Percentiles rank a stretch among this genome's conserved stretches.
phyloP scores from a whole-genome alignment of 2,888 invertebrate genomes.

The Protonemura montana region DNA sequence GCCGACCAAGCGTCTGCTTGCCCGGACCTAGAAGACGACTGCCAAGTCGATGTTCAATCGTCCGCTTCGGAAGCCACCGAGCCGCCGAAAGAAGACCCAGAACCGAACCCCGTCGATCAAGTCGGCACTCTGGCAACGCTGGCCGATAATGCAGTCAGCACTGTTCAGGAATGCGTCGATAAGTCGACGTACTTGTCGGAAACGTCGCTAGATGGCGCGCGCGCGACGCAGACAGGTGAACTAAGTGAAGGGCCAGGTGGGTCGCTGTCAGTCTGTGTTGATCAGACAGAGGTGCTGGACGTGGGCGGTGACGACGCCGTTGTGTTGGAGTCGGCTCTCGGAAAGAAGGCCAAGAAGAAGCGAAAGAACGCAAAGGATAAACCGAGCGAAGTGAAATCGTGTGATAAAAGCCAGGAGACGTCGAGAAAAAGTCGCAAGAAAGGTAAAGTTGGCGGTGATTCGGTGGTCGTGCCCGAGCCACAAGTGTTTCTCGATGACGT shows the following conservation, averaged over 20 bases:
- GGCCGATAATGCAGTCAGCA: too few species aligned
- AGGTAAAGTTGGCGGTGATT: constrained; percentile 26
- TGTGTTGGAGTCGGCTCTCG: constrained; percentile 53
- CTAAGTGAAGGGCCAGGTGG: background rate
- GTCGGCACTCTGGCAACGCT: background rate
- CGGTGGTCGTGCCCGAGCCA: background rate
- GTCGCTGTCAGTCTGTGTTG: background rate
- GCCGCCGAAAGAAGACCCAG: background rate
- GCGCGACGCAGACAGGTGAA: background rate
- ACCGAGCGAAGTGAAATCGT: constrained; percentile 24
- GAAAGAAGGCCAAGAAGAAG: constrained; percentile 22
- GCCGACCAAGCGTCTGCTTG: background rate
- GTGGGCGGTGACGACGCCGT: constrained; percentile 55
- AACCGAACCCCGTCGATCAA: background rate
- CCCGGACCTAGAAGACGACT: background rate
- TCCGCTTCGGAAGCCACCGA: background rate
- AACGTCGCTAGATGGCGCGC: background rate
- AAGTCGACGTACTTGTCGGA: background rate
- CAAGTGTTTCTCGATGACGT: background rate
- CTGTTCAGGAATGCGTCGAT: background rate
- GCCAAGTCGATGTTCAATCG: background rate
- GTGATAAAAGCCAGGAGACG: constrained; percentile 28
- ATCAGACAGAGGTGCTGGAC: background rate
- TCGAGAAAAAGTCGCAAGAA: constrained; percentile 29
- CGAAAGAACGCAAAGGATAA: constrained; percentile 19